Evolutionary conservation across 2,888 invertebrate species (phyloP), one percentile per base, ranked within the genome.

Genomic region (Drosophila maculinotata): DNA sequence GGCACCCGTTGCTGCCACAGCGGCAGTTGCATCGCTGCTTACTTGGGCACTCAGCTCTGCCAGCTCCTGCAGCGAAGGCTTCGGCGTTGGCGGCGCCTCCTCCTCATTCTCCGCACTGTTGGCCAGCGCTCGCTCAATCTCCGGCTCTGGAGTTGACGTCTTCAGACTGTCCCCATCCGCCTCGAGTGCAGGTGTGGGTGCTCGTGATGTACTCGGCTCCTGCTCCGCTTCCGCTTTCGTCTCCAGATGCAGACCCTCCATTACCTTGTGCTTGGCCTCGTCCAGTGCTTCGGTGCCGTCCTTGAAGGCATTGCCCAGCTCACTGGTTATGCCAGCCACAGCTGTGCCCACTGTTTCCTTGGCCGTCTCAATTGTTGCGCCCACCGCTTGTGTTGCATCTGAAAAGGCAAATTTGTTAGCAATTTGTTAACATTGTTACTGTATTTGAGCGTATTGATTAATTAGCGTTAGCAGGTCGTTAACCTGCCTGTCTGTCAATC

Each of bases 81-180:
- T 89, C 2, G 91, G 91, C 41, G 91, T 90, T 3, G 91, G 90
- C 30, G 91, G 89, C 65, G 84, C 87, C 58, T 84, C 81, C 39
- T 88, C 84, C 15, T 75, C 76, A 25, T 73, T 60, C 7, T 49
- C 54, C 26, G 49, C 45, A 15, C 42, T 67, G 57, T 90, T 91
- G 41, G 91, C 90, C 63, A 90, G 64, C 1, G 89, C 90, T 25
- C 87, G 68, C 51, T 91, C 91, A 12, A 91, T 91, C 80, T 92
- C 91, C 42, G 92, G 90, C 64, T 91, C 91, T 9, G 91, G 89
- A 15, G 91, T 90, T 2, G 89, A 87, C 2, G 91, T 91, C 81
- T 89, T 89, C 54, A 92, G 69, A 56, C 91, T 91, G 41, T 92
- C 91, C 1, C 69, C 78, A 63, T 90, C 90, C 1, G 58, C 49